Evolutionary conservation across 2,888 invertebrate species (phyloP).

Genomic region (Drosophila mimetica): DNA sequence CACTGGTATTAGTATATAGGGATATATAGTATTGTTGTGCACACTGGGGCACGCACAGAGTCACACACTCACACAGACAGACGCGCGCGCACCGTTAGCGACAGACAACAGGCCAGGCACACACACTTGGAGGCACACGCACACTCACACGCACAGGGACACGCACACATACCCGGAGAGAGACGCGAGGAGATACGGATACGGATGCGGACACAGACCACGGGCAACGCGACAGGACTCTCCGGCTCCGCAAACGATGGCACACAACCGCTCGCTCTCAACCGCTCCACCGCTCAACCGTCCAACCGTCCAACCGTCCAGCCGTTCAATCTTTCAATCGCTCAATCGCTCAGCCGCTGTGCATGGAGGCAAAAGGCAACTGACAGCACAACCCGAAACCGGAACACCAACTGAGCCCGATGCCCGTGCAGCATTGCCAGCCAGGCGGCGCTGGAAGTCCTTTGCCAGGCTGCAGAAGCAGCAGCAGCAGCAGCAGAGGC

Average conservation of each 20-base stretch:
- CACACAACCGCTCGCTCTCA: conserved; percentile 13
- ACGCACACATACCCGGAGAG: conserved; percentile 36
- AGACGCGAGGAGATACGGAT: conserved; percentile 27
- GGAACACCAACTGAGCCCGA: conserved; percentile 85
- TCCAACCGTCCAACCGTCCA: conserved; percentile 45
- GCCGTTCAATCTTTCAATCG: conserved; percentile 29
- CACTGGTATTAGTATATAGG: conserved; percentile 23
- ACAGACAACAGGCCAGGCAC: conserved; percentile 70
- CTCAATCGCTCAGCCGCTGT: conserved; percentile 45
- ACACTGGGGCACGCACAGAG: conserved; percentile 55
- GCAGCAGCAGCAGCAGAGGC: conserved; percentile 21
- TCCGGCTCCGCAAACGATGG: conserved; percentile 35
- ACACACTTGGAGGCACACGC: conserved; percentile 33
- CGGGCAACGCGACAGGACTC: conserved; percentile 51
- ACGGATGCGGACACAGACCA: conserved; percentile 47
- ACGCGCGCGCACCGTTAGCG: conserved; percentile 74
- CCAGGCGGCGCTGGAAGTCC: conserved; percentile 78
- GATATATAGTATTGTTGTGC: conserved; percentile 56
- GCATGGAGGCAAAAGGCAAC: conserved; percentile 84
- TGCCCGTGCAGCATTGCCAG: conserved; percentile 69
- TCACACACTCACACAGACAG: conserved; percentile 60
- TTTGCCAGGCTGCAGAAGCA: conserved; percentile 36
- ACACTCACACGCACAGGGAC: conserved; percentile 36
- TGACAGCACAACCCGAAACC: conserved; percentile 85
- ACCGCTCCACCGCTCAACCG: conserved; percentile 49